These are phyloP conservation scores for Spinibarbus caldwelli DNA, from an alignment of 2,797 vertebrate species.

Conservation along the genomic window DNA sequence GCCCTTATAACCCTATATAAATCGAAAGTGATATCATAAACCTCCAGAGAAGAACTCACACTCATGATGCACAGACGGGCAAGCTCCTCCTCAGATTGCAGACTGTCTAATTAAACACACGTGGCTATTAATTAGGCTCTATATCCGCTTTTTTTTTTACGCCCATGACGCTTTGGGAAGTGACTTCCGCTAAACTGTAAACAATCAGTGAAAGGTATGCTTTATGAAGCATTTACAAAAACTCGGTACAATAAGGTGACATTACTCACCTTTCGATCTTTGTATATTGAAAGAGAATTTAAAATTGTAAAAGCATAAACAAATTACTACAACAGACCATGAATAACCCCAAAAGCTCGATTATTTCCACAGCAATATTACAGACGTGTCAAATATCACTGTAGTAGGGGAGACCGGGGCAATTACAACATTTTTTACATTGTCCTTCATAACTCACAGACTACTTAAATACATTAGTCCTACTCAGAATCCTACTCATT, in stretches of 20 bases:
- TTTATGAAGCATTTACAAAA: not conserved
- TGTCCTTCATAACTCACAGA: no score
- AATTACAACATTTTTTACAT: no score
- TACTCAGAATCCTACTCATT: no score
- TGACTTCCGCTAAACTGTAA: not conserved
- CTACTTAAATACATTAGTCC: no score
- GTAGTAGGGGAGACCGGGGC: no score
- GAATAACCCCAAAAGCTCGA: not conserved
- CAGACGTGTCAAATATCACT: not conserved
- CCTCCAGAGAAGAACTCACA: not conserved
- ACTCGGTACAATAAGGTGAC: not conserved
- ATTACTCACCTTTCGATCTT: not conserved
- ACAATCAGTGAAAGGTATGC: not conserved
- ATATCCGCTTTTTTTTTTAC: not conserved
- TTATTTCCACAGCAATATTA: not conserved
- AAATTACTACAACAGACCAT: not conserved
- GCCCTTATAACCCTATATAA: not conserved
- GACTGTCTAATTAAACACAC: constrained; percentile 9
- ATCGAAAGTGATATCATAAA: not conserved
- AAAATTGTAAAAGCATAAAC: not conserved
- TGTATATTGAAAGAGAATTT: not conserved
- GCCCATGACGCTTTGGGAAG: not conserved
- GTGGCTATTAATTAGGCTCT: constrained; percentile 16
- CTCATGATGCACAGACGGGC: constrained; percentile 4
- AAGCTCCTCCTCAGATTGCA: not conserved